These are phyloP conservation scores for Motacilla tschutschensis DNA, from an alignment of 2,113 vertebrate genomes.

Conservation along the genomic window DNA sequence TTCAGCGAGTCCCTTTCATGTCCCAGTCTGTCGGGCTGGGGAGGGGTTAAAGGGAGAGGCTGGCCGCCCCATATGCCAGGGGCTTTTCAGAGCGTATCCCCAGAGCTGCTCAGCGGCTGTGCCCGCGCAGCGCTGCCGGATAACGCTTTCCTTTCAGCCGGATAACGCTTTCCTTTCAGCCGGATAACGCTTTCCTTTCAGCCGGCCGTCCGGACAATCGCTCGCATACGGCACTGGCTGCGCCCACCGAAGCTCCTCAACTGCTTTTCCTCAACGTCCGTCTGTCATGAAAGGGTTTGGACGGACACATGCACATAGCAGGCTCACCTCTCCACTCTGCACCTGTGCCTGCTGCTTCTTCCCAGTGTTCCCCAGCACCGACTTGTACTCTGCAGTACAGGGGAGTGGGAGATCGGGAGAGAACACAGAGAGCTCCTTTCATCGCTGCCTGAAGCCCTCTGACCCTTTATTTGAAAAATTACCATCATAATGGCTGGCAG, in stretches of 20 bases:
- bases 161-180: neutral
- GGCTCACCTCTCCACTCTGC: neutral
- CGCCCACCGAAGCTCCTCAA: neutral
- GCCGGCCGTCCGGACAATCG: neutral
- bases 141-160: neutral
- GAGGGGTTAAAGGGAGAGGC: neutral
- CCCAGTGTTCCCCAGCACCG: neutral
- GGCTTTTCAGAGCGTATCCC: neutral
- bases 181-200: too few relatives aligned
- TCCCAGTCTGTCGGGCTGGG: neutral
- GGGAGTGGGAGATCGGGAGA: neutral
- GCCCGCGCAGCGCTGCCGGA: neutral
- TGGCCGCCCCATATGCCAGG: neutral
- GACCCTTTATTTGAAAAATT: constrained; percentile 37
- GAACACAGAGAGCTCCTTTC: neutral
- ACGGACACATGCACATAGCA: neutral
- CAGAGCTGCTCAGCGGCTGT: neutral
- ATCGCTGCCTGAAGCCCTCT: neutral
- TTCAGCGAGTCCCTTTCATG: neutral
- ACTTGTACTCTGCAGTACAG: neutral
- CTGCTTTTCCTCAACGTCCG: neutral
- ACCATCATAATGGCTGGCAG: neutral
- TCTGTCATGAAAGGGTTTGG: neutral
- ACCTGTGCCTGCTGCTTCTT: neutral
- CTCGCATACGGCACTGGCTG: neutral